These are phyloP conservation scores for Calosoma granatense DNA, from an alignment of 1,140 invertebrate species.

Conservation along the genomic window DNA sequence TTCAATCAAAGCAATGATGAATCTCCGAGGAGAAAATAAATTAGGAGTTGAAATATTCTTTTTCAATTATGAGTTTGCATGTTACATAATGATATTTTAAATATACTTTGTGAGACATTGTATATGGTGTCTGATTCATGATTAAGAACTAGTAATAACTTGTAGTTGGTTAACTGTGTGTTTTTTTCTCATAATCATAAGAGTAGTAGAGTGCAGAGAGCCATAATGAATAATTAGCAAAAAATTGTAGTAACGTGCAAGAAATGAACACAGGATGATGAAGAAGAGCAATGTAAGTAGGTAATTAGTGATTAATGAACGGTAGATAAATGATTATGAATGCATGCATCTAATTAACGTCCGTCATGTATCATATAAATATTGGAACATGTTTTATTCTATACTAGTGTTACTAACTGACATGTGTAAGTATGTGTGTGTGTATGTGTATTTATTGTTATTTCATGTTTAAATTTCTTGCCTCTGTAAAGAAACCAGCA, in stretches of 20 bases:
- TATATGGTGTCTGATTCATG: too few relatives aligned
- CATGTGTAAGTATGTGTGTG: background rate
- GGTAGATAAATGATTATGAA: too few relatives aligned
- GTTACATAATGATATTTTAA: too few relatives aligned
- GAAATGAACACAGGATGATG: background rate
- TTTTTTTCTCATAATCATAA: background rate
- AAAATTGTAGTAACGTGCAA: background rate
- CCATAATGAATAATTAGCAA: background rate
- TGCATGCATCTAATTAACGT: too few relatives aligned
- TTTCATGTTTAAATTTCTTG: too few relatives aligned
- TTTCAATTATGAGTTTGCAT: too few relatives aligned
- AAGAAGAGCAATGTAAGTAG: background rate
- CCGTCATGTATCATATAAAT: background rate
- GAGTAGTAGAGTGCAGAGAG: background rate
- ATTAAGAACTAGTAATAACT: too few relatives aligned
- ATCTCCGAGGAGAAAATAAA: background rate
- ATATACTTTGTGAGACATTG: too few relatives aligned
- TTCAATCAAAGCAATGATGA: background rate
- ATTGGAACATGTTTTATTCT: background rate
- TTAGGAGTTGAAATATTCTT: too few relatives aligned
- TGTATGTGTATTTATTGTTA: too few relatives aligned
- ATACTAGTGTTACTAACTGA: background rate
- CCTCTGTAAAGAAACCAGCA: too few relatives aligned
- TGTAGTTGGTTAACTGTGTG: background rate
- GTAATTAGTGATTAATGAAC: background rate